These are phyloP conservation scores for Chlorodrepanis virens DNA, from an alignment of 2,113 vertebrate species.

Conservation along the genomic window DNA sequence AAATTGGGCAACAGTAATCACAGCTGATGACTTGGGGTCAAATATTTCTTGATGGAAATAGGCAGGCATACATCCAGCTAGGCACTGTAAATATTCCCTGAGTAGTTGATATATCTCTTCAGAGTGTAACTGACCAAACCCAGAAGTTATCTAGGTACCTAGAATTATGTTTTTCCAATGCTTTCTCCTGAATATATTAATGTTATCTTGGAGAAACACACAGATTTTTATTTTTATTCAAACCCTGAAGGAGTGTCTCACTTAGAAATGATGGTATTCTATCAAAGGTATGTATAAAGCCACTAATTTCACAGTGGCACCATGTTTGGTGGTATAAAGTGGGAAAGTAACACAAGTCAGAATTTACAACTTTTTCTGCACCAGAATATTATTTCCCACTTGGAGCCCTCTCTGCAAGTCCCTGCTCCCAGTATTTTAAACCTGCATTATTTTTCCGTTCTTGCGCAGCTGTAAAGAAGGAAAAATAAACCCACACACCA, in stretches of 20 bases:
- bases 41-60: background rate
- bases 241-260: background rate
- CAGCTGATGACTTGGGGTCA: background rate
- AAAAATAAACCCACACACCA: background rate
- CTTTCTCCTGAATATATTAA: background rate
- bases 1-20: background rate
- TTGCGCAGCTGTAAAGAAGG: background rate
- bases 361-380: background rate
- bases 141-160: background rate
- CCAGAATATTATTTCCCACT: background rate
- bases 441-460: background rate
- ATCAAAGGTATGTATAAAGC: background rate
- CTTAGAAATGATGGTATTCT: background rate
- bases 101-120: background rate
- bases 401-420: background rate
- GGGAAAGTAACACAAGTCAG: background rate
- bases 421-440: background rate
- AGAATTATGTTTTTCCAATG: background rate
- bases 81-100: background rate
- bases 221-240: background rate
- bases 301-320: background rate
- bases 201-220: background rate
- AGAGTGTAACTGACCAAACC: background rate
- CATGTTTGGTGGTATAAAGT: background rate
- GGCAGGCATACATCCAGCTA: background rate